Evolutionary conservation across 30 jellyfish, hydroid and myxozoan species (phyloP).

Genomic region (Morbakka virulenta): DNA sequence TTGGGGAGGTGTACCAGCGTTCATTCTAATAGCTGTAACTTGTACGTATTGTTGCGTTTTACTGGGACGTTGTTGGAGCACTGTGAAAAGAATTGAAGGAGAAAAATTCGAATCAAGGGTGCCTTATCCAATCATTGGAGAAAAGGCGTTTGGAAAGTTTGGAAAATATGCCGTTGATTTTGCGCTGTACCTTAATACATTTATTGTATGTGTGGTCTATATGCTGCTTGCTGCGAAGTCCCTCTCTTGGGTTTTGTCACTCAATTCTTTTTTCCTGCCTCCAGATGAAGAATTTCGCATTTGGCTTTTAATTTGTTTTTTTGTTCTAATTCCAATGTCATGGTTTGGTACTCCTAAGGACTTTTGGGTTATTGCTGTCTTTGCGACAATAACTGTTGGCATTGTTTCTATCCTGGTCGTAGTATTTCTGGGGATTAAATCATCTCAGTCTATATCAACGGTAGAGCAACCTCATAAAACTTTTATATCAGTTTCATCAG

Average conservation of each 20-base stretch:
- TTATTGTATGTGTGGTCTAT: conserved; percentile 78
- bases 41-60: conserved; percentile 68
- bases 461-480: conserved; percentile 21
- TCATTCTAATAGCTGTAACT: background rate
- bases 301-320: conserved; percentile 25
- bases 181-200: conserved; percentile 65
- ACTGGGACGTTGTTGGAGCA: conserved; percentile 90
- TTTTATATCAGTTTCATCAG: conserved; percentile 57
- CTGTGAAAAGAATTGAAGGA: conserved; percentile 11
- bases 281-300: background rate
- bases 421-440: no score
- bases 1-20: background rate
- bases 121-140: conserved; percentile 92
- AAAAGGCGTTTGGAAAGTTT: conserved; percentile 64
- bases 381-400: background rate
- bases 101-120: conserved; percentile 60
- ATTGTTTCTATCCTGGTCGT: background rate
- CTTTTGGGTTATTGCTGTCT: conserved; percentile 49
- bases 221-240: conserved; percentile 68
- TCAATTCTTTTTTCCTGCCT: conserved; percentile 24
- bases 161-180: conserved; percentile 74
- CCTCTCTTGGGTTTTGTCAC: conserved; percentile 42
- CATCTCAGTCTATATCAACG: background rate
- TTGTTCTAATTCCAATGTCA: conserved; percentile 34
- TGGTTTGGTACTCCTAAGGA: conserved; percentile 68